Evolutionary conservation across 2,113 vertebrate species (phyloP), one percentile per base, ranked within the genome.

Genomic region (Fregata magnificens): DNA sequence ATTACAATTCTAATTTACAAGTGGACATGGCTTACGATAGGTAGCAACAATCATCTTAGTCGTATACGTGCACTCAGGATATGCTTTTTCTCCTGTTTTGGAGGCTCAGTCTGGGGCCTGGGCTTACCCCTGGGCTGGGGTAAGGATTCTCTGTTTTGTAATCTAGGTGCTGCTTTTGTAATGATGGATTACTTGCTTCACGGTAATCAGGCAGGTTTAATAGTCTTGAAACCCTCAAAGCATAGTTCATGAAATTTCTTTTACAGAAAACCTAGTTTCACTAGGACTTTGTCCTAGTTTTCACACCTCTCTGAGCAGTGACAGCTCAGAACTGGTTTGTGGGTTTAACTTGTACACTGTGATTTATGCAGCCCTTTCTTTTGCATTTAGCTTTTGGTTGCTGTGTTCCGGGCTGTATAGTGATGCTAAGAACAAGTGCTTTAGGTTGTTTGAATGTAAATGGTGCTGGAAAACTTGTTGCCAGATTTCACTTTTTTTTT

Each of bases 211-310:
- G 20, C 16, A 79, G n/a, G 15, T 82, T 94, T 81, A 73, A 36
- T 90, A 65, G 42, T 52, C 47, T 86, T 80, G 62, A 40, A 91
- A 72, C 20, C 21, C 19, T 80, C 70, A 44, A 90, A 91, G 50
- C 32, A 19, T n/a, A 52, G 40, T 56, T 82, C 11, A 16, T 86
- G 13, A 59, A 78, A 69, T 73, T 82, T 87, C 36, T 82, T 74
- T 78, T 63, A 65, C n/a, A 52, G 69, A 63, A 93, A 94, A 88
- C 83, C 83, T 78, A 59, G n/a, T 94, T 95, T 95, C 36, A 12
- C 7, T 28, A 20, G 50, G 42, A 67, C 29, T 96, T 90, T 77
- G 90, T 92, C 66, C 91, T 45, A 78, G 47, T 90, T 97, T 93
- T 93, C 44, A 78, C 31, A 55, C 22, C 25, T 49, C 11, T 93